Conservation (phyloP, 2,888 invertebrate genomes). For the Azorinus chamasolen region DNA sequence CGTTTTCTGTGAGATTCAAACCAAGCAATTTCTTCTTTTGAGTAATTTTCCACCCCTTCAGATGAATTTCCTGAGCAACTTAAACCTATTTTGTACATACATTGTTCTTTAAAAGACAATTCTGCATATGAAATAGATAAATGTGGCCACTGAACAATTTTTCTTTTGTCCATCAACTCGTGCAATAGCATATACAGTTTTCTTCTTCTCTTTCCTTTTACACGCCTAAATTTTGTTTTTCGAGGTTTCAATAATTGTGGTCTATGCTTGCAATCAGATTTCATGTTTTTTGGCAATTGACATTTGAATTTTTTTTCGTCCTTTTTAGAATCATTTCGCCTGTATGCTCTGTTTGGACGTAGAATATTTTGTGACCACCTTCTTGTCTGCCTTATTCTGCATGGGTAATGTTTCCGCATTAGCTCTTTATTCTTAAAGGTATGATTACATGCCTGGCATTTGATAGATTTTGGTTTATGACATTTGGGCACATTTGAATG, state of each 20-base stretch:
- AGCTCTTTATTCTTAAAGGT: slow-evolving; percentile 62
- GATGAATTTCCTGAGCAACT: slow-evolving; percentile 41
- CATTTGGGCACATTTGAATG: neutral
- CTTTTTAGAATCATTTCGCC: slow-evolving; percentile 13
- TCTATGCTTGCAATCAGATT: slow-evolving; percentile 40
- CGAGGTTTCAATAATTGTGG: slow-evolving; percentile 48
- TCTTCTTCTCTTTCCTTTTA: slow-evolving; percentile 60
- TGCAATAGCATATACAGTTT: slow-evolving; percentile 49
- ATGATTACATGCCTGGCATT: slow-evolving; percentile 66
- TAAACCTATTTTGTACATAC: slow-evolving; percentile 65
- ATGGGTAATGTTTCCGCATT: slow-evolving; percentile 69
- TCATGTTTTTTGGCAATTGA: slow-evolving; percentile 42
- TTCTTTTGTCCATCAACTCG: slow-evolving; percentile 43
- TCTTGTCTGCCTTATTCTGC: slow-evolving; percentile 68
- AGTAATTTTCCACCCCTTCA: slow-evolving; percentile 41
- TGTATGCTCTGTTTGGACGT: slow-evolving; percentile 61
- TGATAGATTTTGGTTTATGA: slow-evolving; percentile 45
- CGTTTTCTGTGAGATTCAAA: slow-evolving; percentile 48
- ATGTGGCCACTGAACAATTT: slow-evolving; percentile 45
- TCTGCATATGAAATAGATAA: slow-evolving; percentile 51
- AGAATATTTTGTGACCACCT: slow-evolving; percentile 69
- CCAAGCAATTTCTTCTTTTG: slow-evolving; percentile 29
- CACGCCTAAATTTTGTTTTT: slow-evolving; percentile 59
- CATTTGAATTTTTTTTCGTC: slow-evolving; percentile 45
- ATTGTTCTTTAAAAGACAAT: slow-evolving; percentile 65